A percentile compares a stretch with the other conserved stretches of the same genome.
Conservation (phyloP, 2,888 invertebrate species). For the Andrena trimmerana region DNA sequence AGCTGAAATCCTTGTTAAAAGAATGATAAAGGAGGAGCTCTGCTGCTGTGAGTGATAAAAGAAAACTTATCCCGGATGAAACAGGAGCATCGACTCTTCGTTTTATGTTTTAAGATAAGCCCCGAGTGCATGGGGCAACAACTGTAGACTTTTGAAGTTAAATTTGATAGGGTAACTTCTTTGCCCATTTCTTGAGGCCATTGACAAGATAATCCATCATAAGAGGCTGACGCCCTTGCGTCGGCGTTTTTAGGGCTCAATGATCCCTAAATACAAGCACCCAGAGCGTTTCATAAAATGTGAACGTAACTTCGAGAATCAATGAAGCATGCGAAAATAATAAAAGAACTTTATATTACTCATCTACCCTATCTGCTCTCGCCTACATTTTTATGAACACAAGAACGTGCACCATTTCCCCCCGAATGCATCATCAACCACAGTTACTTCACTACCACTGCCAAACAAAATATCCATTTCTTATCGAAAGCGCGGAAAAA, state of each 20-base stretch:
- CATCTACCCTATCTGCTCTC: background rate
- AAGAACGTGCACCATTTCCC: background rate
- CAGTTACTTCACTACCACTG: background rate
- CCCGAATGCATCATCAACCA: no score
- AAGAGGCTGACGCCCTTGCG: background rate
- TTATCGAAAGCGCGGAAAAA: no score
- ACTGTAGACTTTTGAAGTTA: conserved; percentile 1
- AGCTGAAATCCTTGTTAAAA: background rate
- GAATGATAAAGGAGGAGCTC: background rate
- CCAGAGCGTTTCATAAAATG: background rate
- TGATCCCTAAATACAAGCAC: background rate
- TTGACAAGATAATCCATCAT: conserved; percentile 9
- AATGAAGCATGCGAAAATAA: background rate
- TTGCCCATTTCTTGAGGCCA: background rate
- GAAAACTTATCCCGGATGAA: background rate
- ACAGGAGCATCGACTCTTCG: conserved; percentile 6
- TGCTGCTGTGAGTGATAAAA: background rate
- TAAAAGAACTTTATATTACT: background rate
- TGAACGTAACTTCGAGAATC: background rate
- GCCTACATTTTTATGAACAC: background rate
- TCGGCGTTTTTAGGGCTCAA: background rate
- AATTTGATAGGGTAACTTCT: conserved; percentile 6
- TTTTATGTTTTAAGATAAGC: conserved; percentile 6
- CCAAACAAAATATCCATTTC: background rate
- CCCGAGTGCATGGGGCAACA: conserved; percentile 1